phyloP scores from a whole-genome alignment of 2,888 invertebrate genomes.

The Ptychoptera contaminata region DNA sequence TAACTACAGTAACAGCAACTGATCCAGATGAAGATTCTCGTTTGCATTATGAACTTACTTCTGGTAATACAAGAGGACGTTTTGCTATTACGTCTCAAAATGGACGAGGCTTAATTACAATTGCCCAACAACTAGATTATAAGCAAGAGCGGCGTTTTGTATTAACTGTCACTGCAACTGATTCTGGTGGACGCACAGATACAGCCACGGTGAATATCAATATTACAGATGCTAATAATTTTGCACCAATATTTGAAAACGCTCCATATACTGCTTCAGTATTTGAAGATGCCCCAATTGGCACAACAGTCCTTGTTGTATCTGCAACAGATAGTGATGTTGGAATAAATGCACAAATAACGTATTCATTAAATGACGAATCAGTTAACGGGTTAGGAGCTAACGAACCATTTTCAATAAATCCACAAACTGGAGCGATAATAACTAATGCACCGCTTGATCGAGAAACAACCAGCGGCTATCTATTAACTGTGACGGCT shows the following conservation, averaged over 20 bases:
- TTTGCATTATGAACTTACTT: constrained; percentile 71
- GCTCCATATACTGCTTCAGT: constrained; percentile 82
- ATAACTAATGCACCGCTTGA: constrained; percentile 73
- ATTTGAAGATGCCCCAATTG: constrained; percentile 84
- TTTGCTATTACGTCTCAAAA: constrained; percentile 86
- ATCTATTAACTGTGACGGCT: constrained; percentile 81
- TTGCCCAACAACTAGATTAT: constrained; percentile 82
- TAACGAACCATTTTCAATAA: constrained; percentile 68
- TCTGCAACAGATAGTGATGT: constrained; percentile 89
- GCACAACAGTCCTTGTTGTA: constrained; percentile 81
- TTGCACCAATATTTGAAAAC: constrained; percentile 82
- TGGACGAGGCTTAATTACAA: constrained; percentile 69
- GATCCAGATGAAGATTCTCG: constrained; percentile 75
- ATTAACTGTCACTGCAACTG: constrained; percentile 74
- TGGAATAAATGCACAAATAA: constrained; percentile 83
- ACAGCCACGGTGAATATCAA: constrained; percentile 83
- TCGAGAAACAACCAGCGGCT: constrained; percentile 66
- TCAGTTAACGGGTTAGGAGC: constrained; percentile 37
- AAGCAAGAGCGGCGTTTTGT: constrained; percentile 81
- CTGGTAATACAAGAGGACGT: constrained; percentile 67
- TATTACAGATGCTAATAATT: constrained; percentile 89
- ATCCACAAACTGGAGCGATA: constrained; percentile 86
- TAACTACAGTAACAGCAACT: constrained; percentile 74
- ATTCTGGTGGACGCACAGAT: constrained; percentile 76
- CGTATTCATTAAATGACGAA: constrained; percentile 59